phyloP scores from a whole-genome alignment of 2,113 vertebrate genomes.

The Bothrops jararaca region DNA sequence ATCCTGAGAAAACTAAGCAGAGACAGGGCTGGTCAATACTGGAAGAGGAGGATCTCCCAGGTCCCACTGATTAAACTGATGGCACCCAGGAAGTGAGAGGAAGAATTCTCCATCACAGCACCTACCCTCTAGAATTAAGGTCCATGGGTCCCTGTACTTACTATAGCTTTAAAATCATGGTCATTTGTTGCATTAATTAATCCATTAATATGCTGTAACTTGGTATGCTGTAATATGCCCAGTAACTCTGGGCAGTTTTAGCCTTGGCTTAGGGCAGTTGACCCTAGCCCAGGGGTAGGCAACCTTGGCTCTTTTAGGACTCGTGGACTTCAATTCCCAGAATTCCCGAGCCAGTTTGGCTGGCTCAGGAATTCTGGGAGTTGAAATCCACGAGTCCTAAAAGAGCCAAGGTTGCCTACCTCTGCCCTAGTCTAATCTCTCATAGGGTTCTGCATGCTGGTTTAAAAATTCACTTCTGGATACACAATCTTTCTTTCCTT shows the following conservation, averaged over 20 bases:
- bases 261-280: not conserved
- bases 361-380: too few species aligned
- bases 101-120: not conserved
- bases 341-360: too few species aligned
- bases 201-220: not conserved
- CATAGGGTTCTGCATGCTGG: not conserved
- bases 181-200: not conserved
- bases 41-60: not conserved
- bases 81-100: not conserved
- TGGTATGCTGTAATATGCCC: not conserved
- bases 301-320: too few species aligned
- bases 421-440: not conserved
- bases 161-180: not conserved
- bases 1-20: not conserved
- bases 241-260: not conserved
- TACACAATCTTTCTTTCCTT: not conserved
- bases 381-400: too few species aligned
- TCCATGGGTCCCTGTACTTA: not conserved
- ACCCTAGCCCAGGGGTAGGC: too few species aligned
- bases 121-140: not conserved
- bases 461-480: not conserved
- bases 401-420: too few species aligned
- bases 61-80: not conserved
- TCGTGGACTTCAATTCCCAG: too few species aligned
- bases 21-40: not conserved